Evolutionary conservation across 2,888 invertebrate genomes (phyloP).

Genomic region (Phasia obesa): DNA sequence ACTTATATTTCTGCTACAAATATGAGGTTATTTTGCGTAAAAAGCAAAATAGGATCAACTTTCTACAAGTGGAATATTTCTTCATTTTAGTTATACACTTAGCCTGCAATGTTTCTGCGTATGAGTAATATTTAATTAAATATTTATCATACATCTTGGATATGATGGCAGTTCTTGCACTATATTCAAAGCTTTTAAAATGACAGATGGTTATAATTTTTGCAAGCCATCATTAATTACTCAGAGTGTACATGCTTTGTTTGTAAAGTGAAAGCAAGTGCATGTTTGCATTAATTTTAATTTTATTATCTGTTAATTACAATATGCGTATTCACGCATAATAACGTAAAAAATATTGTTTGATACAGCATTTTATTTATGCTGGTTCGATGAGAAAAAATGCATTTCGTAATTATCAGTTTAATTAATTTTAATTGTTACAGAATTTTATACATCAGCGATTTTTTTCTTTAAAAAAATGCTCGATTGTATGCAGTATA

Average conservation of each 20-base stretch:
- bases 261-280: conserved; percentile 28
- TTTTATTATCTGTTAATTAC: conserved; percentile 70
- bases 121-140: too few relatives aligned
- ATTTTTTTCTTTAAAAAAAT: conserved; percentile 30
- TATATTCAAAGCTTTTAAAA: too few relatives aligned
- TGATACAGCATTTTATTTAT: conserved; percentile 68
- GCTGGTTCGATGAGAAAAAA: conserved; percentile 58
- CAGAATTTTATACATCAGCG: conserved; percentile 65
- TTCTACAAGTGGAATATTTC: too few relatives aligned
- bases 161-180: too few relatives aligned
- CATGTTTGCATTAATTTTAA: conserved; percentile 63
- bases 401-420: conserved; percentile 68
- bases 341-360: conserved; percentile 65
- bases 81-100: too few relatives aligned
- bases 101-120: too few relatives aligned
- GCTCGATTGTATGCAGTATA: too few relatives aligned
- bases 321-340: conserved; percentile 69
- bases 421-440: conserved; percentile 71
- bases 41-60: too few relatives aligned
- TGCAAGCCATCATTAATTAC: conserved; percentile 26
- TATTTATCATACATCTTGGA: too few relatives aligned
- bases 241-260: conserved; percentile 48
- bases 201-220: conserved; percentile 11
- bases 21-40: too few relatives aligned
- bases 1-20: too few relatives aligned